Evolutionary conservation across 2,113 vertebrate genomes (phyloP).

Genomic region (Ochotona curzoniae): DNA sequence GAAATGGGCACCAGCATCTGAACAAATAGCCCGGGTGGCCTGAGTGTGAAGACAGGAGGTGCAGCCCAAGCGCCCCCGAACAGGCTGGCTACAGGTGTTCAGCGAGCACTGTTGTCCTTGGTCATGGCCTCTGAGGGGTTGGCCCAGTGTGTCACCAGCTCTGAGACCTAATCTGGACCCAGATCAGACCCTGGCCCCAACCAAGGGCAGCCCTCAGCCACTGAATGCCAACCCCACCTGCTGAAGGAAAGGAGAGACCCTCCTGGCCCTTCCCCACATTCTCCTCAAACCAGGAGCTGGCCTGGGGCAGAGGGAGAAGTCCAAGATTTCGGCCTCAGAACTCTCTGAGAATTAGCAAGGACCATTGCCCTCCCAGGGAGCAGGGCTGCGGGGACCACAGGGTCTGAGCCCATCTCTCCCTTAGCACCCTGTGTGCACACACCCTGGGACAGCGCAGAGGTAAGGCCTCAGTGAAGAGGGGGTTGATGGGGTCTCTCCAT

Average conservation of each 20-base stretch:
- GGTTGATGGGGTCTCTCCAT: too few species aligned
- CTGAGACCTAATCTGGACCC: not conserved
- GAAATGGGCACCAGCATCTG: constrained; percentile 47
- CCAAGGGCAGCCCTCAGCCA: not conserved
- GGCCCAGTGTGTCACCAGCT: not conserved
- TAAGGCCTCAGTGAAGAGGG: too few species aligned
- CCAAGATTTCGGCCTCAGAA: not conserved
- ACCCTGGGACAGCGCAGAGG: not conserved
- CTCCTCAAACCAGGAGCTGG: not conserved
- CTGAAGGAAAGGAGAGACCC: not conserved
- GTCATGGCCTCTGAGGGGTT: not conserved
- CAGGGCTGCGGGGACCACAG: not conserved
- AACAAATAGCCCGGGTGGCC: constrained; percentile 51
- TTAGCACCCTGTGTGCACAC: too few species aligned
- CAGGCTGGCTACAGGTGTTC: not conserved
- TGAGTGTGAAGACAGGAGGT: too few species aligned
- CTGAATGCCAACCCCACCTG: not conserved
- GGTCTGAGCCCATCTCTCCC: too few species aligned
- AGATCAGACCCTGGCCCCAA: not conserved
- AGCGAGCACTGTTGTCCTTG: not conserved
- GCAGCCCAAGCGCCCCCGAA: not conserved
- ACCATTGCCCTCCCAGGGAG: too few species aligned
- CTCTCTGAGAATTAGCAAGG: not conserved
- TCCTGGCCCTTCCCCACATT: too few species aligned
- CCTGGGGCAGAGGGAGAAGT: too few species aligned